phyloP scores from a whole-genome alignment of 2,113 vertebrate species.

The Chlorodrepanis virens region DNA sequence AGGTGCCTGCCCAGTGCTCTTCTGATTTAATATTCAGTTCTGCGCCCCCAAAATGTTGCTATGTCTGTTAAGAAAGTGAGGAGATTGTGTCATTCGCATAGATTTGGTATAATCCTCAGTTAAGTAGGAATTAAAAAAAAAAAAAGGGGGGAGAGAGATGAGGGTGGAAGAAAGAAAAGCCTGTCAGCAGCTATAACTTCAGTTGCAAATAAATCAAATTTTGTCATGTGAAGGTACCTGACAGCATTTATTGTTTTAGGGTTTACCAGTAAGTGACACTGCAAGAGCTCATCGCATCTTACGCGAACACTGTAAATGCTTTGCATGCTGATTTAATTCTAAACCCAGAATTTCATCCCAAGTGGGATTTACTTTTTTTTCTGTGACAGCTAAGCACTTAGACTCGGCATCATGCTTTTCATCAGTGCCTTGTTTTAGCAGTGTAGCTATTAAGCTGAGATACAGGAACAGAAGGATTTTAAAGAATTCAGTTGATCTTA shows the following conservation, averaged over 20 bases:
- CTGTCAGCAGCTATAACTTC: background rate
- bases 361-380: background rate
- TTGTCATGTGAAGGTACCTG: background rate
- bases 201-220: background rate
- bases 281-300: background rate
- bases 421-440: background rate
- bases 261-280: background rate
- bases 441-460: background rate
- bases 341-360: background rate
- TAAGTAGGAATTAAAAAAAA: background rate
- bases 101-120: background rate
- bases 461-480: background rate
- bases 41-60: background rate
- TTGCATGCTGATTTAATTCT: background rate
- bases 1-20: rapidly evolving
- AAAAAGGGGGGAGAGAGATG: background rate
- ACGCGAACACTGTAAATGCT: background rate
- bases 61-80: background rate
- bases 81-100: background rate
- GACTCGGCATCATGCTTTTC: background rate
- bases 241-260: background rate
- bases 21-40: background rate
- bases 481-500: background rate
- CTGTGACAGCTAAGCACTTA: background rate
- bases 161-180: background rate